These are phyloP conservation scores for Pteronotus mesoamericanus DNA, from an alignment of 2,797 vertebrate species.

Conservation along the genomic window DNA sequence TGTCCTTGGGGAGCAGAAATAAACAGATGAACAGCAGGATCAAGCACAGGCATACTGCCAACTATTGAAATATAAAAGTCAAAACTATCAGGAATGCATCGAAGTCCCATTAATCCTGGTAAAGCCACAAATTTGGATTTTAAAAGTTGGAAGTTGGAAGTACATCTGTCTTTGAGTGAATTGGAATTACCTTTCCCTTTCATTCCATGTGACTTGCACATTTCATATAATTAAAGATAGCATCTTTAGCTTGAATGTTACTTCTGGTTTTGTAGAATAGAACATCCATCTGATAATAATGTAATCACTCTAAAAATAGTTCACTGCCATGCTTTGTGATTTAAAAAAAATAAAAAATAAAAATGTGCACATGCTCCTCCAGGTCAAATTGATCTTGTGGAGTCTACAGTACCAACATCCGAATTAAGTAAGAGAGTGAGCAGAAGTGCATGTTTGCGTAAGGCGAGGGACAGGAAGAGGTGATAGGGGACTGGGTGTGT, in stretches of 20 bases:
- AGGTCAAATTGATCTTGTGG: not conserved
- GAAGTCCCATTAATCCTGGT: slow-evolving; percentile 71
- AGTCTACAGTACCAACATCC: not conserved
- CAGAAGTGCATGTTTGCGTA: fast-evolving
- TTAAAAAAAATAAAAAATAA: not conserved
- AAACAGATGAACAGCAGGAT: slow-evolving; percentile 40
- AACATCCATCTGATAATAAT: not conserved
- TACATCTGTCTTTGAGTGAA: slow-evolving; percentile 52
- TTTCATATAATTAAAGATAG: slow-evolving; percentile 50
- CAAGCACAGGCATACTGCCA: slow-evolving; percentile 25
- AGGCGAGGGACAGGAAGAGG: not conserved
- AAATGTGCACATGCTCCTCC: not conserved
- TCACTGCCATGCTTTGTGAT: not conserved
- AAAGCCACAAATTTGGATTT: slow-evolving; percentile 63
- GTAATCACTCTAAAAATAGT: not conserved
- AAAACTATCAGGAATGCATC: slow-evolving; percentile 58
- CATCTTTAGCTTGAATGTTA: slow-evolving; percentile 7
- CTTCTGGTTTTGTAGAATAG: not conserved
- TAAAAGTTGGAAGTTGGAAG: slow-evolving; percentile 55
- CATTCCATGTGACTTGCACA: not conserved
- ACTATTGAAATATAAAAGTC: slow-evolving; percentile 67
- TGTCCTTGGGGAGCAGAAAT: slow-evolving; percentile 35
- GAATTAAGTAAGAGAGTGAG: not conserved
- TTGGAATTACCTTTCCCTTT: slow-evolving; percentile 3
- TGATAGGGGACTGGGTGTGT: fast-evolving